Evolutionary conservation across 1,140 invertebrate species (phyloP).

Genomic region (Episyrphus balteatus): DNA sequence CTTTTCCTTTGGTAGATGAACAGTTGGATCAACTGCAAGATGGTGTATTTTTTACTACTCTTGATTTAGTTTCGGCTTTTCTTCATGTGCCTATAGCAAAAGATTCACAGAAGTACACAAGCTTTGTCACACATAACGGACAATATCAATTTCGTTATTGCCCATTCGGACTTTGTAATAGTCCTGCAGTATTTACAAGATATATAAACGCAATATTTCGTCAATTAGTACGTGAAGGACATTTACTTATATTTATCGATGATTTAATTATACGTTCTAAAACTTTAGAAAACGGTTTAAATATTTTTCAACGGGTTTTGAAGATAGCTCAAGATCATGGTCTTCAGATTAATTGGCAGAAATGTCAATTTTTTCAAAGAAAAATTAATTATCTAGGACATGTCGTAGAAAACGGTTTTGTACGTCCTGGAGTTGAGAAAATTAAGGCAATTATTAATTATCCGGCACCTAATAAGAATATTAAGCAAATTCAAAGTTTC

Average conservation of each 20-base stretch:
- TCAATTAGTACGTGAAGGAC: constrained; percentile 1
- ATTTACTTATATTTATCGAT: constrained; percentile 14
- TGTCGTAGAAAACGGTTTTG: constrained; percentile 9
- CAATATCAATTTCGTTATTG: constrained; percentile 37
- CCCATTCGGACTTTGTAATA: constrained; percentile 38
- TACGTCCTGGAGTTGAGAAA: constrained; percentile 8
- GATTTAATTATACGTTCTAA: constrained; percentile 16
- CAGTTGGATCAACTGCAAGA: constrained; percentile 31
- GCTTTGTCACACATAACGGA: constrained; percentile 32
- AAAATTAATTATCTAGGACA: constrained; percentile 16
- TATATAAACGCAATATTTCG: constrained; percentile 24
- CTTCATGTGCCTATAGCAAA: constrained; percentile 27
- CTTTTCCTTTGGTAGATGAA: constrained; percentile 37
- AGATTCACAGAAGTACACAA: constrained; percentile 26
- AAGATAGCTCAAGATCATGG: constrained; percentile 6
- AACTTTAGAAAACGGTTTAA: not conserved
- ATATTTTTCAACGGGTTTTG: not conserved
- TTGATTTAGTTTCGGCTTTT: constrained; percentile 18
- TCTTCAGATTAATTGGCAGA: constrained; percentile 16
- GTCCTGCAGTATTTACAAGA: constrained; percentile 32
- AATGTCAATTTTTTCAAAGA: constrained; percentile 15
- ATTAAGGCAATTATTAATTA: constrained; percentile 13
- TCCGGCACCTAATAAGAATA: not conserved
- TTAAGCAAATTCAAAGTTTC: constrained; percentile 13
- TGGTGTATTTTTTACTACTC: constrained; percentile 24